A percentile compares a stretch with the other conserved stretches of the same genome.
phyloP scores from a whole-genome alignment of 2,113 vertebrate genomes.

The Vireo altiloquus region DNA sequence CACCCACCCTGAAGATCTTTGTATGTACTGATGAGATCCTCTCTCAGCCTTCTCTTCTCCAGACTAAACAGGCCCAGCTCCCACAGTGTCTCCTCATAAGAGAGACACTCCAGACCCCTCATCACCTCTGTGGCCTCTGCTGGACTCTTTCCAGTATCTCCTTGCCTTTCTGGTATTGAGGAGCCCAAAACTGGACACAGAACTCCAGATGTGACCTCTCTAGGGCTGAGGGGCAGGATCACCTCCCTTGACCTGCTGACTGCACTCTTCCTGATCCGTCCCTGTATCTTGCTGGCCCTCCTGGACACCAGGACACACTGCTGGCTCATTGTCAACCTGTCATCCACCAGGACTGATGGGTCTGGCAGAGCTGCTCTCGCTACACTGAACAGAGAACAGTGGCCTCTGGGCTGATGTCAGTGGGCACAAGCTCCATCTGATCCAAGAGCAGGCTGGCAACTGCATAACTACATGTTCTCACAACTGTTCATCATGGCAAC shows the following conservation, averaged over 20 bases:
- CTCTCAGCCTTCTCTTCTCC: neutral
- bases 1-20: neutral
- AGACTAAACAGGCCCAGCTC: neutral
- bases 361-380: neutral
- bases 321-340: too few relatives aligned
- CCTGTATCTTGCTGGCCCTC: neutral
- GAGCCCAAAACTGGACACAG: neutral
- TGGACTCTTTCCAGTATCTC: neutral
- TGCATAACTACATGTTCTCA: neutral
- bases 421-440: neutral
- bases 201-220: neutral
- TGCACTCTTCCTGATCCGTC: neutral
- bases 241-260: neutral
- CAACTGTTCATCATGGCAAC: neutral
- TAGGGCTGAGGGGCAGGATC: neutral
- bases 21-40: neutral
- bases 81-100: neutral
- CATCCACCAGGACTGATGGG: rapidly evolving
- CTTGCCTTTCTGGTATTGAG: neutral
- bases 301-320: neutral
- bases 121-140: neutral
- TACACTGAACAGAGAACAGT: neutral
- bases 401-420: neutral
- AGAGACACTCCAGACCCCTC: neutral
- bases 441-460: neutral